Percentiles rank a stretch among this genome's conserved stretches.
phyloP scores from a whole-genome alignment of 37 sponge, comb jelly and placozoan genomes.

The Eunapius fragilis region DNA sequence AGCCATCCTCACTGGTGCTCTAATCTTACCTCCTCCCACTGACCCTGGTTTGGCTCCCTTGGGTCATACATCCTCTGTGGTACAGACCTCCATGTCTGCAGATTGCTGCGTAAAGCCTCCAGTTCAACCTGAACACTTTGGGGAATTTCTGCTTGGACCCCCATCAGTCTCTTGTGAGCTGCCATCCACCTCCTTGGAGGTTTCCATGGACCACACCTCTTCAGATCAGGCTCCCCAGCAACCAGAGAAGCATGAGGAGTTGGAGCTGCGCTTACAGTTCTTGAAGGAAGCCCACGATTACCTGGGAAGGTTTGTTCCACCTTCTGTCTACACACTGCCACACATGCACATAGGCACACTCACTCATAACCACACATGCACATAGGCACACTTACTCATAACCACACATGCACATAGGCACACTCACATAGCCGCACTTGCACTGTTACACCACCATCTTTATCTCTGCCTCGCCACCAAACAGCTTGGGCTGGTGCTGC shows the following conservation, averaged over 20 bases:
- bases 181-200: neutral
- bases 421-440: neutral
- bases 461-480: neutral
- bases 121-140: neutral
- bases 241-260: neutral
- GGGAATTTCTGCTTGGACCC: neutral
- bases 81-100: neutral
- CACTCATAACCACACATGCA: neutral
- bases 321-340: too few species aligned
- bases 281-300: constrained; percentile 48
- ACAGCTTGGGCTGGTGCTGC: constrained; percentile 56
- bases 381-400: too few species aligned
- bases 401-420: neutral
- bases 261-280: constrained; percentile 14
- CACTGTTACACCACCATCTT: too few species aligned
- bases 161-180: neutral
- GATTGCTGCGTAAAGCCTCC: too few species aligned
- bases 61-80: neutral
- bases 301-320: constrained; percentile 25
- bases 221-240: neutral
- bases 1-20: neutral
- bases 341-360: too few species aligned
- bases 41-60: neutral
- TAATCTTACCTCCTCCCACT: neutral
- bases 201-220: too few species aligned